These are phyloP conservation scores for Scalopus aquaticus DNA, from an alignment of 2,113 vertebrate species.

Conservation along the genomic window DNA sequence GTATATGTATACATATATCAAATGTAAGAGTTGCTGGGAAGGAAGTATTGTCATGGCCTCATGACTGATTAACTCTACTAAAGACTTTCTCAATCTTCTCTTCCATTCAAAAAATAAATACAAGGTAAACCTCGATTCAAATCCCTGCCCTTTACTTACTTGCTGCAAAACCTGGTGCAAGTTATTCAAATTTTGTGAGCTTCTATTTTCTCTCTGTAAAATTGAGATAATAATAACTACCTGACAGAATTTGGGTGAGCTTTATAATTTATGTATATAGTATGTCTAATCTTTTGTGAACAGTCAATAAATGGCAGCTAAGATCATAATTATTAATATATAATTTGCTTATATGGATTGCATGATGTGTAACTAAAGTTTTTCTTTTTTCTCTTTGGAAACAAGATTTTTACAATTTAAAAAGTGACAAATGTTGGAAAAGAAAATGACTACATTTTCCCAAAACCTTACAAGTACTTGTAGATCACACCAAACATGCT, in stretches of 20 bases:
- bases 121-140: background rate
- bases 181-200: background rate
- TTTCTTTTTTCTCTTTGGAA: background rate
- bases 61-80: background rate
- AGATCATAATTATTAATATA: background rate
- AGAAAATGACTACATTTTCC: slow-evolving; percentile 67
- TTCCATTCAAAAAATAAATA: slow-evolving; percentile 6
- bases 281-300: slow-evolving; percentile 19
- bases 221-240: background rate
- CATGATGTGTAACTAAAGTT: background rate
- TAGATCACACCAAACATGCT: slow-evolving; percentile 49
- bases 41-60: background rate
- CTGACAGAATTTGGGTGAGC: background rate
- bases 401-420: slow-evolving; percentile 56
- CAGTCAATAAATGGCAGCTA: background rate
- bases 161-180: background rate
- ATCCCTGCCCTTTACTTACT: background rate
- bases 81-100: background rate
- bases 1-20: background rate
- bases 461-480: slow-evolving; percentile 23
- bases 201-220: slow-evolving; percentile 27
- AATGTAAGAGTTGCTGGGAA: background rate
- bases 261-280: background rate
- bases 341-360: slow-evolving; percentile 22
- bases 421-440: slow-evolving; percentile 53